A percentile compares a stretch with the other conserved stretches of the same genome.
Evolutionary conservation across 2,113 vertebrate genomes (phyloP).

Genomic region (Malaclemys terrapin): DNA sequence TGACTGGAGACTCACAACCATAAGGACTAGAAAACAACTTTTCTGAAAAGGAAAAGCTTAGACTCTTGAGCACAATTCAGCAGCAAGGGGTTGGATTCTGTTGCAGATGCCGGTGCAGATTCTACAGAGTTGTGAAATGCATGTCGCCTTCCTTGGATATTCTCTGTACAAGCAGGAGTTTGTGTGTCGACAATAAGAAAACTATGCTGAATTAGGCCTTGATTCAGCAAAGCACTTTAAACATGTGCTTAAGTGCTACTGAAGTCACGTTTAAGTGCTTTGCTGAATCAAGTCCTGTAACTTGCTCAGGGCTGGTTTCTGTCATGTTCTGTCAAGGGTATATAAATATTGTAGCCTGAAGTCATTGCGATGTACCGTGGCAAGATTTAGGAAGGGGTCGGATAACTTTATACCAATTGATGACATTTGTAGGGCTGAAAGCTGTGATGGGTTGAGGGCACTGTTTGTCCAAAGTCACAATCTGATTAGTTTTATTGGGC

Average conservation of each 20-base stretch:
- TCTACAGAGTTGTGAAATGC: not conserved
- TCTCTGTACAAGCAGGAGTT: not conserved
- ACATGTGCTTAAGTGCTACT: rapidly evolving
- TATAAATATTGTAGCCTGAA: not conserved
- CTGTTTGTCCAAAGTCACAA: not conserved
- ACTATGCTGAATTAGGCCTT: not conserved
- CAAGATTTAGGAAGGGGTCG: not conserved
- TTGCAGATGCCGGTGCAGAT: not conserved
- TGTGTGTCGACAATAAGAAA: not conserved
- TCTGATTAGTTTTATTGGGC: slow-evolving; percentile 9
- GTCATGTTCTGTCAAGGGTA: not conserved
- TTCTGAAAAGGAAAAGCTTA: not conserved
- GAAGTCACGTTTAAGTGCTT: not conserved
- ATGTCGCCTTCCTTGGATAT: not conserved
- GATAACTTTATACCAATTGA: slow-evolving; percentile 26
- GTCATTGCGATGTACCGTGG: not conserved
- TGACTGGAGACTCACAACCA: not conserved
- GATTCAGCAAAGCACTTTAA: not conserved
- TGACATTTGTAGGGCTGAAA: slow-evolving; percentile 12
- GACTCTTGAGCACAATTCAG: not conserved
- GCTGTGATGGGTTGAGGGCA: not conserved
- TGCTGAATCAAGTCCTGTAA: not conserved
- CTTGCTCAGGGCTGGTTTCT: not conserved
- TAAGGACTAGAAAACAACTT: not conserved
- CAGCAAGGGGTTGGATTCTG: not conserved